Base-by-base conservation (phyloP, 2,797 vertebrate genomes). In the Sebastes matsubarae region DNA sequence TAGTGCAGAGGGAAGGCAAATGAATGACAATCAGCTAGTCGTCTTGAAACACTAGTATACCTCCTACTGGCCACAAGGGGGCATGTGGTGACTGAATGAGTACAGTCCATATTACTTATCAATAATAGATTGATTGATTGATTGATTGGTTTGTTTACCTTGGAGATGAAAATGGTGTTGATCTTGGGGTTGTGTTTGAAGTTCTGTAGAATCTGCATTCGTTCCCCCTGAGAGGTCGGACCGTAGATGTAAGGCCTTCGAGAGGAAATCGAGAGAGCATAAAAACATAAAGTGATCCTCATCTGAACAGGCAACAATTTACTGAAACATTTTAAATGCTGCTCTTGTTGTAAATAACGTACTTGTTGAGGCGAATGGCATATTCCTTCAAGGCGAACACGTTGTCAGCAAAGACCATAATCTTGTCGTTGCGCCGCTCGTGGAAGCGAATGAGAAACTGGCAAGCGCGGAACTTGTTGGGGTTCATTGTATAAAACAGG, bases 141-240 rank as follows among this genome's bases (percentile, higher is more conserved):
- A 12, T 36, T 36, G 34, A 29, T 29, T 29, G 27, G 36, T 42
- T 46, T 46, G 6, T 72, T 91, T 92, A 98, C 99, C 97, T 99
- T 99, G 71, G 99, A 99, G 91, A 99, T 99, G 83, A 99, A 99
- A 92, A 99, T 99, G 63, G 98, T 99, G 94, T 99, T 99, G 93
- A 99, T 99, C 94, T 99, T 99, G 18, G 99, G 99, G 79, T 99
- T 99, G 93, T 98, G 99, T 88, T 99, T 99, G 90, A 99, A 99
- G 92, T 99, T 99, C 90, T 99, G 98, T 7, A 99, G 95, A 87
- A 99, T 99, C 91, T 99, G 98, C 99, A 99, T 99, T 60, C 98
- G 96, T 70, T 99, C 98, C 22, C 98, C 98, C 84, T 99, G 99
- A 52, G 98, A 99, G 0, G 99, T 99, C 13, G 99, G 99, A 10